Conservation (phyloP, 2,113 vertebrate genomes). For the Bostrychus sinensis region DNA sequence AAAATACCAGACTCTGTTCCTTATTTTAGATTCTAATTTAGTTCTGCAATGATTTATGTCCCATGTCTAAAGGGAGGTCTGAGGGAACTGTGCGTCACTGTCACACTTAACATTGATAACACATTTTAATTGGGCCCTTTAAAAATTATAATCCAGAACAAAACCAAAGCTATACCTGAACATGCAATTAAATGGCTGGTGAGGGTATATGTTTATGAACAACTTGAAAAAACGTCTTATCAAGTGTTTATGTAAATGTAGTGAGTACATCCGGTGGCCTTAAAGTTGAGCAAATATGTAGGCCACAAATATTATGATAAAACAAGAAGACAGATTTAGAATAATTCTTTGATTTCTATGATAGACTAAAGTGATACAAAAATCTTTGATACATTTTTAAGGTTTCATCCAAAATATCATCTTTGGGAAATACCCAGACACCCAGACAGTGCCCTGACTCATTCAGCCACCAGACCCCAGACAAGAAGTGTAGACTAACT, state of each 20-base stretch:
- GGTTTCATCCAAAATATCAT: conserved; percentile 19
- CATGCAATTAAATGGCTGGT: conserved; percentile 2
- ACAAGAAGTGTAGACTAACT: conserved; percentile 23
- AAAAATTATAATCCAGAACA: conserved; percentile 62
- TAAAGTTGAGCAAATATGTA: conserved; percentile 34
- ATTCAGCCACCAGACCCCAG: conserved; percentile 41
- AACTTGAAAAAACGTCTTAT: conserved; percentile 4
- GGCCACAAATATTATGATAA: conserved; percentile 28
- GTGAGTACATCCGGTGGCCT: conserved; percentile 50
- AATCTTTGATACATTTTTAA: background rate
- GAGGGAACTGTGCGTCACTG: conserved; percentile 54
- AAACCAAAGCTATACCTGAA: conserved; percentile 27
- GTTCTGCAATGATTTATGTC: conserved; percentile 74
- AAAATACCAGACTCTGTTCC: conserved; percentile 70
- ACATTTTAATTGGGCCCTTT: conserved; percentile 46
- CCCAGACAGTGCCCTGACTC: conserved; percentile 66
- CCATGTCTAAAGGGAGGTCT: conserved; percentile 55
- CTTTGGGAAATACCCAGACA: conserved; percentile 61
- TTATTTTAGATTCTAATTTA: conserved; percentile 76
- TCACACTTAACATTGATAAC: conserved; percentile 60
- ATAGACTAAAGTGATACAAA: no score
- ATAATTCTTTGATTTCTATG: no score
- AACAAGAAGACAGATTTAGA: conserved; percentile 16
- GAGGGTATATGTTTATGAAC: no score
- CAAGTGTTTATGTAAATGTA: conserved; percentile 36